Evolutionary conservation across 30 jellyfish, hydroid and myxozoan species (phyloP).

Genomic region (Clytia hemisphaerica): DNA sequence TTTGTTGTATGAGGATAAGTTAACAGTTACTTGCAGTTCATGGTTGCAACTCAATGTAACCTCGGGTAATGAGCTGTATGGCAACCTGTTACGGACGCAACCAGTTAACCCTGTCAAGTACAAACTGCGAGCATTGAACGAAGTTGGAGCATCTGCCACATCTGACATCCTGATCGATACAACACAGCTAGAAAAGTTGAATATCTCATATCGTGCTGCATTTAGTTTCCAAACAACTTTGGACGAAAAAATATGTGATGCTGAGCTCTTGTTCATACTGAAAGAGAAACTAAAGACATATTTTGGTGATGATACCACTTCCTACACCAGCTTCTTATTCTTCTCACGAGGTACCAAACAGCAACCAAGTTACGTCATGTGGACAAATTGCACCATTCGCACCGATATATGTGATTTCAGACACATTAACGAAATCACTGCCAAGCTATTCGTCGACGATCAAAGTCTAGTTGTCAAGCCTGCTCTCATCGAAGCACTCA

Average conservation of each 20-base stretch:
- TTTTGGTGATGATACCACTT: not conserved
- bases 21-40: not conserved
- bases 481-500: not conserved
- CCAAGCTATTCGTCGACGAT: not conserved
- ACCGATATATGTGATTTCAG: slow-evolving; percentile 13
- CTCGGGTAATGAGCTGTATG: not conserved
- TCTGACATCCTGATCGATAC: not conserved
- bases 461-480: not conserved
- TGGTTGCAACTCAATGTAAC: slow-evolving; percentile 22
- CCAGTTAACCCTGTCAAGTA: slow-evolving; percentile 1
- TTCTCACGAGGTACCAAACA: not conserved
- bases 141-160: not conserved
- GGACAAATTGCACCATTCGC: slow-evolving; percentile 9
- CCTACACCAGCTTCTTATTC: not conserved
- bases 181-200: not conserved
- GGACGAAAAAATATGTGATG: slow-evolving; percentile 1
- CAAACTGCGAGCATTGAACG: slow-evolving; percentile 1
- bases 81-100: not conserved
- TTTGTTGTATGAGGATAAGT: slow-evolving; percentile 18
- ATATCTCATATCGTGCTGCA: not conserved
- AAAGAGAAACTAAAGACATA: not conserved
- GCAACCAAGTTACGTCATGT: slow-evolving; percentile 4
- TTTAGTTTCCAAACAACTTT: slow-evolving; percentile 12
- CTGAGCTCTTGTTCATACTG: not conserved
- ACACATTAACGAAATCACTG: not conserved